A percentile compares a stretch with the other conserved stretches of the same genome.
Conservation (phyloP, 2,113 vertebrate species). For the Verasper variegatus region DNA sequence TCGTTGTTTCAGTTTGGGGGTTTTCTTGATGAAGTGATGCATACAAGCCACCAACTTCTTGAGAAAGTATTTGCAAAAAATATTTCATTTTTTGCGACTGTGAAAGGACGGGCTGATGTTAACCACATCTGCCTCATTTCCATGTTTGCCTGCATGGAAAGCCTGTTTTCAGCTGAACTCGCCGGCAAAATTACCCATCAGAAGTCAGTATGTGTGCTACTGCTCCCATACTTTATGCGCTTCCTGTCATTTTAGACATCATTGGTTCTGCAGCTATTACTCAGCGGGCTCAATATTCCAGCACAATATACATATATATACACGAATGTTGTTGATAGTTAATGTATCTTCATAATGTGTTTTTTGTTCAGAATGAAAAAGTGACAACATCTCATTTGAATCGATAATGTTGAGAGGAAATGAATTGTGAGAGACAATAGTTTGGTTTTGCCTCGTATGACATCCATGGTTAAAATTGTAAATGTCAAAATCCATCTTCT, state of each 20-base stretch:
- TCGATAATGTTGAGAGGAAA: neutral
- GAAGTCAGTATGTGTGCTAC: neutral
- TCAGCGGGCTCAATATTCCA: neutral
- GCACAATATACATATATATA: neutral
- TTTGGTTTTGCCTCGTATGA: slow-evolving; percentile 6
- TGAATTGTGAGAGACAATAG: neutral
- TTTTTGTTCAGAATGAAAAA: neutral
- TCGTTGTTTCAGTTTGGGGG: neutral
- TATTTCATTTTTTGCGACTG: neutral
- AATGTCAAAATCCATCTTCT: neutral
- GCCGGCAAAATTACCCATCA: slow-evolving; percentile 10
- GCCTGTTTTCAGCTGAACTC: slow-evolving; percentile 17
- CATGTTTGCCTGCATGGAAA: slow-evolving; percentile 27
- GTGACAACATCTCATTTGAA: neutral
- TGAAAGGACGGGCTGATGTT: slow-evolving; percentile 1
- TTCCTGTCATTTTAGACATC: slow-evolving; percentile 14
- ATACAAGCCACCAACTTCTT: neutral
- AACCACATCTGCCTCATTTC: slow-evolving; percentile 22
- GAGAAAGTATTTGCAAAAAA: too few relatives aligned
- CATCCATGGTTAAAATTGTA: neutral
- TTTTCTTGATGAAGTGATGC: too few relatives aligned
- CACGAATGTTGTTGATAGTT: too few relatives aligned
- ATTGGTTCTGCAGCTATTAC: slow-evolving; percentile 21
- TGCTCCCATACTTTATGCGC: neutral
- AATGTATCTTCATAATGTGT: too few relatives aligned